Base-by-base conservation (phyloP, 2,888 invertebrate genomes). In the Phragmatobia fuliginosa region DNA sequence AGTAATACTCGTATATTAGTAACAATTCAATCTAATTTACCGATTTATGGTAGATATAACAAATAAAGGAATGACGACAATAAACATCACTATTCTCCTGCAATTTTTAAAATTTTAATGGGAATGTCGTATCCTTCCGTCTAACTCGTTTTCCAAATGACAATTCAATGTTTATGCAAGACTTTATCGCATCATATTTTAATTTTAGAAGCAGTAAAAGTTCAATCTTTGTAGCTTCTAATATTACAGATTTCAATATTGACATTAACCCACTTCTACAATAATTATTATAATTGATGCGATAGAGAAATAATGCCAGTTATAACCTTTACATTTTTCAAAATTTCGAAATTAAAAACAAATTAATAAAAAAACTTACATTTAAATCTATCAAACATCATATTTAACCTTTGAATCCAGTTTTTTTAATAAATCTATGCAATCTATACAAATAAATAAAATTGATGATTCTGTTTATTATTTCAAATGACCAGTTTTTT, bases 261-360 rank as follows among this genome's bases (percentile, higher is more conserved):
- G 62, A 38, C 38, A 28, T 38, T 38, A 38, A 62, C 62, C 38
- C 28, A 62, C 62, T 38, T 28, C 38, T 18, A 28, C 62, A 18
- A 62, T 28, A 36, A 61, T 38, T 38, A 38, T 62, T 38, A 62
- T 28, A 41, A 41, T 18, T 62, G 62, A 62, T 36, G 16, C 8
- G 38, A 38, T n/a, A n/a, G 62, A 38, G 38, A 1, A 28, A 62
- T 25, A 62, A 28, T 38, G 38, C 38, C 28, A 38, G 28, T 62
- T 62, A 36, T 28, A 38, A 38, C 38, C 38, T 28, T 6, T 28
- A 25, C 38, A 62, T 38, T 38, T 38, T 25, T 38, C 28, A 8
- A 28, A 38, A 38, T 62, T 16, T 10, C 0, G 25, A 38, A 62
- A 62, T 5, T 38, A 7, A 5, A 28, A n/a, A 18, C 25, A 25